Conservation (phyloP, 2,113 vertebrate genomes). For the Gopherus flavomarginatus region DNA sequence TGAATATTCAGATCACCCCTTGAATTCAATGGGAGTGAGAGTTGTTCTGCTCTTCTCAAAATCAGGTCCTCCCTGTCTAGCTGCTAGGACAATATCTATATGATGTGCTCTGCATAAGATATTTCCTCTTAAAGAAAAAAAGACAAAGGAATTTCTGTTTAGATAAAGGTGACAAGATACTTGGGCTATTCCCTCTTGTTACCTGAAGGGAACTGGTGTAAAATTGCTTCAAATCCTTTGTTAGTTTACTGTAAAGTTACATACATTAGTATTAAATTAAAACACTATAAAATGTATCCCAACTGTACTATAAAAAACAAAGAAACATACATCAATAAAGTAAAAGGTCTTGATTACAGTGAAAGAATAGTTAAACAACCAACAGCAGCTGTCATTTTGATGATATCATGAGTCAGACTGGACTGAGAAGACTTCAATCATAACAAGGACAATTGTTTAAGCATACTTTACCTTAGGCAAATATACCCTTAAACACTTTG, state of each 20-base stretch:
- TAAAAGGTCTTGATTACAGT: neutral
- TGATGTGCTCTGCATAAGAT: slow-evolving; percentile 46
- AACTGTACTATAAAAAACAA: neutral
- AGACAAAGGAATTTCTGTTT: slow-evolving; percentile 36
- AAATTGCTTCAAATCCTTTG: neutral
- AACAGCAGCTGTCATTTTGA: neutral
- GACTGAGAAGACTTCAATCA: neutral
- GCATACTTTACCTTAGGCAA: neutral
- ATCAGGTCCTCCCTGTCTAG: neutral
- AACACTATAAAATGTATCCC: neutral
- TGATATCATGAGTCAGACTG: neutral
- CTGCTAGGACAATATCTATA: slow-evolving; percentile 34
- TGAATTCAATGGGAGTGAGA: slow-evolving; percentile 42
- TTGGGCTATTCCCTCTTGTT: neutral
- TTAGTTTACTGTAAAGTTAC: neutral
- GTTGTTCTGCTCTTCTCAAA: neutral
- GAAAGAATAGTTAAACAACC: neutral
- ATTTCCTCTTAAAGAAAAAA: slow-evolving; percentile 38
- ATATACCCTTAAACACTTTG: neutral
- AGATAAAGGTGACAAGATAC: neutral
- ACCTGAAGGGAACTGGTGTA: neutral
- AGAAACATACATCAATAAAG: neutral
- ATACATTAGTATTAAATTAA: neutral
- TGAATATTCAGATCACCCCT: slow-evolving; percentile 53
- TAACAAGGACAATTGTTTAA: neutral